Conservation (phyloP, 2,888 invertebrate species). For the Pollenia labialis region DNA sequence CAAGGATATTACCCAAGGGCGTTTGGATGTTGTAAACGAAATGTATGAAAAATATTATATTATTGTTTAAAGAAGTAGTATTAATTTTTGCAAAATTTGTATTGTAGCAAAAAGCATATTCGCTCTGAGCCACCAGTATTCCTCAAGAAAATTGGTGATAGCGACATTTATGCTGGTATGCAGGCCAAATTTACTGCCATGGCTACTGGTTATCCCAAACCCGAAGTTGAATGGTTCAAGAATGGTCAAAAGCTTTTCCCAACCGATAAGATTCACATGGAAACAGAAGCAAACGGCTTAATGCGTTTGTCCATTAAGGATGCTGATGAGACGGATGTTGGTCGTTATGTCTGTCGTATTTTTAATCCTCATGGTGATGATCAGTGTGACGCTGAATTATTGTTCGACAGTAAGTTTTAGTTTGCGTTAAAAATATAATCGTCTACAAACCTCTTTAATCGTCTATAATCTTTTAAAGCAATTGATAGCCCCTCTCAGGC, state of each 20-base stretch:
- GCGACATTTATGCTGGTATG: slow-evolving; percentile 94
- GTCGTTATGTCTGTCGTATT: slow-evolving; percentile 92
- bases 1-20: slow-evolving; percentile 89
- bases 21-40: slow-evolving; percentile 91
- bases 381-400: slow-evolving; percentile 90
- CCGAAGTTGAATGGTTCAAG: slow-evolving; percentile 94
- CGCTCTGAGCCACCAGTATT: slow-evolving; percentile 94
- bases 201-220: slow-evolving; percentile 93
- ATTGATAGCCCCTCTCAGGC: slow-evolving; percentile 85
- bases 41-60: slow-evolving; percentile 86
- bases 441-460: too few species aligned
- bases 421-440: background rate
- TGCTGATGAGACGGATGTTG: slow-evolving; percentile 92
- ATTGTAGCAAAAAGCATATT: slow-evolving; percentile 88
- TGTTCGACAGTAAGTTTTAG: slow-evolving; percentile 88
- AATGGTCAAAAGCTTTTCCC: slow-evolving; percentile 92
- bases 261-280: slow-evolving; percentile 92
- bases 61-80: background rate
- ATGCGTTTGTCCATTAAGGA: slow-evolving; percentile 92
- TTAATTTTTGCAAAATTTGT: background rate
- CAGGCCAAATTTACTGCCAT: slow-evolving; percentile 97
- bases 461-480: slow-evolving; percentile 24
- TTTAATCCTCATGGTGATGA: slow-evolving; percentile 94
- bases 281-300: slow-evolving; percentile 89
- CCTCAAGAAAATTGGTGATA: slow-evolving; percentile 94